These are phyloP conservation scores for Clarias magur DNA, from an alignment of 2,113 vertebrate species.

Conservation along the genomic window DNA sequence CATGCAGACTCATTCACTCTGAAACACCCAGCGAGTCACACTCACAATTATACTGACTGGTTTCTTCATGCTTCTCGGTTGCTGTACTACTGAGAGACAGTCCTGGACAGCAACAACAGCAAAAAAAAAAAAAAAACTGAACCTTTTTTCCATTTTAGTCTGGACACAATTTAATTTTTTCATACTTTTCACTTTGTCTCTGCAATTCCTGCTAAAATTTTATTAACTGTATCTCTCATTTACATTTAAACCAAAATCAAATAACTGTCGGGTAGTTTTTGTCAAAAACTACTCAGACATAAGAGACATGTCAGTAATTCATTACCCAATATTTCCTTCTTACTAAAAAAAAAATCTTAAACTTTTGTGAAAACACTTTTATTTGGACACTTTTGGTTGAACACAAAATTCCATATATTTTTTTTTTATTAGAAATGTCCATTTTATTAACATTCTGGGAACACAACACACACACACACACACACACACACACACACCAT, in stretches of 20 bases:
- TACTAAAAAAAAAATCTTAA: not conserved
- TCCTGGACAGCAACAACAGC: too few species aligned
- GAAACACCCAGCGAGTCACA: too few species aligned
- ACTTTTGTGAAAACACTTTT: not conserved
- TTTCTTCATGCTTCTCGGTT: too few species aligned
- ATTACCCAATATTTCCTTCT: too few species aligned
- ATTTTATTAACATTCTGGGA: too few species aligned
- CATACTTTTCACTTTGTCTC: not conserved
- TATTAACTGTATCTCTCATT: not conserved
- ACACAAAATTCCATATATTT: not conserved
- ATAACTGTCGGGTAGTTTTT: not conserved
- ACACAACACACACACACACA: not conserved
- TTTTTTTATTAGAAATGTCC: not conserved
- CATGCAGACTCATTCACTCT: too few species aligned
- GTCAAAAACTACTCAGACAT: not conserved
- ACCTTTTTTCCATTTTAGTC: too few species aligned
- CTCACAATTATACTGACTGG: too few species aligned
- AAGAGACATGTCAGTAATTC: too few species aligned
- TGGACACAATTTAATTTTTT: too few species aligned
- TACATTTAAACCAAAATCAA: not conserved
- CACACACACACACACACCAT: not conserved
- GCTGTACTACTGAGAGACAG: too few species aligned
- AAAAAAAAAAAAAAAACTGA: too few species aligned
- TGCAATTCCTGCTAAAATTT: not conserved
- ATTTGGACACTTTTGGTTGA: not conserved